These are phyloP conservation scores for Tetheella fluctuosa DNA, from an alignment of 2,888 invertebrate species.

Conservation along the genomic window DNA sequence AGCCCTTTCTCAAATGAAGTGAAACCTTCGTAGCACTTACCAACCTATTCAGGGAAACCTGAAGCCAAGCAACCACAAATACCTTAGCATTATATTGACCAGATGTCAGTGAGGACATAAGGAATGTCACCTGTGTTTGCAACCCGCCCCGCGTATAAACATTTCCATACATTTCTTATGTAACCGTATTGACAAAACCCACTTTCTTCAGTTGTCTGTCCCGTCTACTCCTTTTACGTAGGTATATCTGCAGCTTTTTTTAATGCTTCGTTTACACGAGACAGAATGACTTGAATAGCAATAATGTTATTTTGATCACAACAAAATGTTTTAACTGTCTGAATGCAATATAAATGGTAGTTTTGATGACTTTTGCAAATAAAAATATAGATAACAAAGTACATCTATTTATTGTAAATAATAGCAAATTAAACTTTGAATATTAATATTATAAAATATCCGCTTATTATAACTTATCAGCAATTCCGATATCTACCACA, in stretches of 20 bases:
- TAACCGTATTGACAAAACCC: conserved; percentile 34
- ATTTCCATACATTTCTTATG: conserved; percentile 34
- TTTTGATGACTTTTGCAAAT: not conserved
- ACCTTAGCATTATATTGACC: conserved; percentile 7
- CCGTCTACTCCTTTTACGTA: conserved; percentile 24
- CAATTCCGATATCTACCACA: not conserved
- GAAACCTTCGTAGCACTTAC: not conserved
- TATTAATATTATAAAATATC: not conserved
- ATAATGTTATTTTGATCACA: not conserved
- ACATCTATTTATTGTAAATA: too few species aligned
- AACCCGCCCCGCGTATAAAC: conserved; percentile 23
- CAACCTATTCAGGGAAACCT: not conserved
- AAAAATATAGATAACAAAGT: too few species aligned
- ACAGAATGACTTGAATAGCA: not conserved
- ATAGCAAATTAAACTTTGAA: too few species aligned
- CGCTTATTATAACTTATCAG: not conserved
- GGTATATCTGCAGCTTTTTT: conserved; percentile 28
- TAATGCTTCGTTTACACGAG: conserved; percentile 18
- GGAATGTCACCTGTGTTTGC: conserved; percentile 23
- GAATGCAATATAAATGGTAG: not conserved
- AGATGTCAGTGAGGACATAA: conserved; percentile 3
- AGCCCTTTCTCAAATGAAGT: not conserved
- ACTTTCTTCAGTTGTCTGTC: conserved; percentile 17
- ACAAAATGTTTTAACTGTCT: not conserved
- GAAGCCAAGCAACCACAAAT: not conserved